These are phyloP conservation scores for Drosophila kepulauana DNA, from an alignment of 1,140 invertebrate genomes.

Conservation along the genomic window DNA sequence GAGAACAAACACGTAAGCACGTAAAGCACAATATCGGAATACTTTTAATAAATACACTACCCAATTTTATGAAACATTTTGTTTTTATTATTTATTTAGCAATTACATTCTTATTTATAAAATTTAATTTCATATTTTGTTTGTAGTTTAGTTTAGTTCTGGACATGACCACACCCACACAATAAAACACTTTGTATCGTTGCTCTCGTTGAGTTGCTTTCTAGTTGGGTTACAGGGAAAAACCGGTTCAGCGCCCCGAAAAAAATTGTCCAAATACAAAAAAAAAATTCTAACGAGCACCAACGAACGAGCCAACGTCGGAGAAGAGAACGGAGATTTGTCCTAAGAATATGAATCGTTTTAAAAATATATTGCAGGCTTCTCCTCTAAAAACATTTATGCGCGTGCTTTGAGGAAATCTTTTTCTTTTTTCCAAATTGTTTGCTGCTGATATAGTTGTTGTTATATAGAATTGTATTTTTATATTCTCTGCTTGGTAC, in stretches of 20 bases:
- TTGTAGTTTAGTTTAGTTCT: slow-evolving; percentile 37
- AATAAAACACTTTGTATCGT: slow-evolving; percentile 10
- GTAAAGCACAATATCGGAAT: slow-evolving; percentile 12
- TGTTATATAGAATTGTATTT: slow-evolving; percentile 52
- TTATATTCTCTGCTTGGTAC: slow-evolving; percentile 61
- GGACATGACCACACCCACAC: slow-evolving; percentile 45
- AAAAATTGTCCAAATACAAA: slow-evolving; percentile 33
- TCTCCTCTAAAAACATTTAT: slow-evolving; percentile 13
- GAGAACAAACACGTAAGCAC: not conserved
- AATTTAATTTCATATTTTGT: slow-evolving; percentile 40
- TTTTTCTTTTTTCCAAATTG: slow-evolving; percentile 13
- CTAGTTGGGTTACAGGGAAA: slow-evolving; percentile 4
- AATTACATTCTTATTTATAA: slow-evolving; percentile 60
- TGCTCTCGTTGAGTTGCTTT: slow-evolving; percentile 38
- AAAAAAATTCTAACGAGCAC: slow-evolving; percentile 30
- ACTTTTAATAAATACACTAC: not conserved
- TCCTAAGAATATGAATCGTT: slow-evolving; percentile 22
- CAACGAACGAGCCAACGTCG: slow-evolving; percentile 12
- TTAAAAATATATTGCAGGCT: slow-evolving; percentile 58
- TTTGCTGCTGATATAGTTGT: slow-evolving; percentile 3
- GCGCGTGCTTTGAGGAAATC: slow-evolving; percentile 8
- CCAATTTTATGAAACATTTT: slow-evolving; percentile 49
- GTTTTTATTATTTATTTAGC: slow-evolving; percentile 61
- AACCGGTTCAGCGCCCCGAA: slow-evolving; percentile 46
- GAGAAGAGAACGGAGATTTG: slow-evolving; percentile 2